These are phyloP conservation scores for Standfussiana lucernea DNA, from an alignment of 2,888 invertebrate genomes.

Conservation along the genomic window DNA sequence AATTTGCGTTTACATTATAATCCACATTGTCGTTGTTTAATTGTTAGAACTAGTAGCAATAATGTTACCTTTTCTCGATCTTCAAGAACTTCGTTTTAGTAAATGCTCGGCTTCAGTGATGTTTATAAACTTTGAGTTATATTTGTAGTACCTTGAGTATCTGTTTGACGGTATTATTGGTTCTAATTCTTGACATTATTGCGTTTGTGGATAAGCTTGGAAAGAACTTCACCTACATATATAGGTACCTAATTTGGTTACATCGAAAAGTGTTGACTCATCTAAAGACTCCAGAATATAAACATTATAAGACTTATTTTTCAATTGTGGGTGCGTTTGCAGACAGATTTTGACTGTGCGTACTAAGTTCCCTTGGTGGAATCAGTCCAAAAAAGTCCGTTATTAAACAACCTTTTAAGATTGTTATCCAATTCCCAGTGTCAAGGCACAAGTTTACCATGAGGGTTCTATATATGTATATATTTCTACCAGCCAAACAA, in stretches of 20 bases:
- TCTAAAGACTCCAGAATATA: background rate
- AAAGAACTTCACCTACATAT: background rate
- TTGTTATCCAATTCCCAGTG: background rate
- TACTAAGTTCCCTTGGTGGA: background rate
- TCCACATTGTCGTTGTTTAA: conserved; percentile 4
- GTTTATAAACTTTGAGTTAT: background rate
- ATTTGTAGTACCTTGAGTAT: no score
- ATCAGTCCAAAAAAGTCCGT: background rate
- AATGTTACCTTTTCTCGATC: background rate
- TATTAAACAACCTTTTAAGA: background rate
- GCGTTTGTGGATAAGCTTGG: background rate
- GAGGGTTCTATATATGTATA: background rate
- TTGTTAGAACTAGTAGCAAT: background rate
- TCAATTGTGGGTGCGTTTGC: background rate
- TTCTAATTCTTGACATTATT: background rate
- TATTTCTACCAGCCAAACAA: background rate
- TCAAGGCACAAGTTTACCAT: background rate
- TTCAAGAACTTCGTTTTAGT: background rate
- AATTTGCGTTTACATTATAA: conserved; percentile 41
- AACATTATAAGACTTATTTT: background rate
- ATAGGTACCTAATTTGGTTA: background rate
- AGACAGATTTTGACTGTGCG: background rate
- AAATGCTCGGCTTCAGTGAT: background rate
- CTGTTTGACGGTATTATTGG: background rate
- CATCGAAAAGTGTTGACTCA: background rate